Conservation (phyloP, 1,140 invertebrate species). For the Himalopsyche phryganea region DNA sequence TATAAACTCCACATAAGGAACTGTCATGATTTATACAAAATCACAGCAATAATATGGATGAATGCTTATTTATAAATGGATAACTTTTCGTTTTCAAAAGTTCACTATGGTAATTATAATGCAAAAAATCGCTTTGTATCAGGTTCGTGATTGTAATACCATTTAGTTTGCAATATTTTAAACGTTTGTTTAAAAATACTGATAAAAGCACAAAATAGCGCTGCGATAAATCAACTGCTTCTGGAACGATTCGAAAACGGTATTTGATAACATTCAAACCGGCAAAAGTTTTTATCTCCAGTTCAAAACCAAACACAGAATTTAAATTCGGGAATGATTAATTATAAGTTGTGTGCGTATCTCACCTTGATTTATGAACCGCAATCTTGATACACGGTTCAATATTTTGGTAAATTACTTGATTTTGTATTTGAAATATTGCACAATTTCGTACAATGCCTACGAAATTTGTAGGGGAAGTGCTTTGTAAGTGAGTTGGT, state of each 20-base stretch:
- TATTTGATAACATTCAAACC: neutral
- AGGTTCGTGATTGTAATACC: too few relatives aligned
- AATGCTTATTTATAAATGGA: too few relatives aligned
- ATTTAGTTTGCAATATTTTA: too few relatives aligned
- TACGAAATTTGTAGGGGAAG: too few relatives aligned
- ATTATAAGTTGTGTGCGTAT: conserved; percentile 17
- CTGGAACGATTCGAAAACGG: neutral
- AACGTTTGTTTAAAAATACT: neutral
- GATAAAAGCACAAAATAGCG: neutral
- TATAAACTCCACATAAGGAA: too few relatives aligned
- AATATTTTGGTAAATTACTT: conserved; percentile 14
- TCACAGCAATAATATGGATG: too few relatives aligned
- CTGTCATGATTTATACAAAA: too few relatives aligned
- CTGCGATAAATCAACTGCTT: neutral
- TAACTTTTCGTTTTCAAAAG: too few relatives aligned
- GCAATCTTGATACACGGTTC: conserved; percentile 20
- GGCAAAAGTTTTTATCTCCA: conserved; percentile 3
- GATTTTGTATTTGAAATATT: neutral
- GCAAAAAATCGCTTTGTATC: too few relatives aligned
- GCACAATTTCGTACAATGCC: too few relatives aligned
- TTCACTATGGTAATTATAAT: too few relatives aligned
- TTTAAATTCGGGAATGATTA: conserved; percentile 20
- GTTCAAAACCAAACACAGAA: conserved; percentile 1
- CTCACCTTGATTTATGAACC: conserved; percentile 19
- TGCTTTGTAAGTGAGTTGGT: too few relatives aligned